Base-by-base conservation (phyloP, 2,797 vertebrate genomes). In the Pseudopleuronectes americanus region DNA sequence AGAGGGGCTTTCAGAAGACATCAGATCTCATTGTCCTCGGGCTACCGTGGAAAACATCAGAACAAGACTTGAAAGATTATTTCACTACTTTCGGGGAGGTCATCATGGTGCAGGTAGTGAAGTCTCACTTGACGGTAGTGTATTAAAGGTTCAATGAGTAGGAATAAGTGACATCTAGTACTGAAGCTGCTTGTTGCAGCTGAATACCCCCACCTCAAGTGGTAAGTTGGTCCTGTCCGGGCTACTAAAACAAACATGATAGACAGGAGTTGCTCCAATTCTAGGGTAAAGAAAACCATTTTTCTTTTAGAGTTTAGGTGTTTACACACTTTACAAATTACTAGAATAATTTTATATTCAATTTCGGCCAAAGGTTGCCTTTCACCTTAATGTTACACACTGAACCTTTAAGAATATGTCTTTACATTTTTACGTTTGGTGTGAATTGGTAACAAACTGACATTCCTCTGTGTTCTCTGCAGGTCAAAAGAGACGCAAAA, bases 401-500 rank as follows among this genome's bases (percentile, higher is more conserved):
- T 38, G 36, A 12, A 38, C 36, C 36, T 38, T 13, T 38, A 38
- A 12, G 36, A 38, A 38, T 12, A 4, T 55, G 0, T 41, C 14
- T 41, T 47, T 2, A 1, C 17, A 2, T 43, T 55, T 52, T 4
- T 45, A 33, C n/a, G 8, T 28, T 53, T 1, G 4, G 22, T 70
- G 38, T 36, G n/a, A 45, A n/a, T 2, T 22, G 7, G 2, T 13
- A 53, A 43, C 43, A 0, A 57, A 13, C 4, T 49, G 0, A 7
- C 0, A 21, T 4, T 38, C 41, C 2, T 48, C 0, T 74, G 0
- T 47, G 22, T 76, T 68, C 10, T 17, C 75, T 80, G 4, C 81
- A 99, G 98, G 97, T 99, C 54, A 99, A 99, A 84, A 96, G 98
- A 90, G 98, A 99, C 78, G 93, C 95, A 63, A 99, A 99, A 92